Evolutionary conservation across 2,113 vertebrate genomes (phyloP), one percentile per base, ranked within the genome.

Genomic region (Phylloscopus trochilus): DNA sequence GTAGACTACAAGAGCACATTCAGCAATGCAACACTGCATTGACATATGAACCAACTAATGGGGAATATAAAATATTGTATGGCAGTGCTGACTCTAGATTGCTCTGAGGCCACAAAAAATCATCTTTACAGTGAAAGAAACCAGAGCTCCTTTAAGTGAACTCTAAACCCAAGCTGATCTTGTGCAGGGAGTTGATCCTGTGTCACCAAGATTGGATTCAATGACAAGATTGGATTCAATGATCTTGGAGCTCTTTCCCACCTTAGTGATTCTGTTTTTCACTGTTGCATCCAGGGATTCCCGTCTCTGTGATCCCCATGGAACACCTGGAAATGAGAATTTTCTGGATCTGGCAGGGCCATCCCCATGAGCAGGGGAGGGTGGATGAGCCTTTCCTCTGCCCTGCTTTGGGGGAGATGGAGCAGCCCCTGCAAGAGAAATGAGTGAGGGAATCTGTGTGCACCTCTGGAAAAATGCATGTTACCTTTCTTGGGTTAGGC

Each of bases 211-310:
- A 3, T 10, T 63, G 64, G 43, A 11, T 41, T 37, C 0, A 0
- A 2, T 1, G 2, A 9, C 43, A 83, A 70, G 15, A 3, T 10
- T 63, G 64, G 43, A 11, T 41, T 37, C 0, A 0, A 2, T 1
- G 2, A 9, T 27, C 63, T 23, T 15, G 35, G 41, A 27, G 15
- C 21, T 69, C 4, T 49, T 69, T 49, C 11, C 46, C 2, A 7
- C 62, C 10, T 26, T 4, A 13, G 28, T 15, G 28, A n/a, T 60
- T 59, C 23, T 47, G 21, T 46, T 67, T 77, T 17, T 7, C 23
- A 30, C 53, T 1, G 1, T 16, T 62, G 14, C 33, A 30, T 62
- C 21, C 46, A 41, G 60, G n/a, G 81, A 44, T 68, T 92, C 49
- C 21, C 27, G 67, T 18, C 31, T 41, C 41, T 67, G 26, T 3